Conservation (phyloP, 2,888 invertebrate genomes). For the Pyrocoelia pectoralis region DNA sequence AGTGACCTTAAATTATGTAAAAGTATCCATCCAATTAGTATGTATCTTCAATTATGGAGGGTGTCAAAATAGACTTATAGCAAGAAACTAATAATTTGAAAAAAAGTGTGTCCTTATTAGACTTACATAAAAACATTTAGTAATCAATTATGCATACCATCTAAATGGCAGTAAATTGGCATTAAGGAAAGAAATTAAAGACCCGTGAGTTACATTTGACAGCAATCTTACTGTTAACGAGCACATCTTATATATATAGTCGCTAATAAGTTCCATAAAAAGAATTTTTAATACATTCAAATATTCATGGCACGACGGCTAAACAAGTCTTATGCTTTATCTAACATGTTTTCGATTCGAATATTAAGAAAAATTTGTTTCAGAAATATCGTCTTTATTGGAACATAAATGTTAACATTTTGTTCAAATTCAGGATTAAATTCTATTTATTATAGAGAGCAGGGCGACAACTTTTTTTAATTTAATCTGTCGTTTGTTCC, state of each 20-base stretch:
- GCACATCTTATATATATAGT: neutral
- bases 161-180: constrained; percentile 12
- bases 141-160: constrained; percentile 8
- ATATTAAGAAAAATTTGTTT: no score
- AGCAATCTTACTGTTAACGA: constrained; percentile 11
- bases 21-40: neutral
- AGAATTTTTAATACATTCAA: neutral
- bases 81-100: constrained; percentile 2
- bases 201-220: constrained; percentile 11
- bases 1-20: constrained; percentile 10
- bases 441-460: no score
- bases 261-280: neutral
- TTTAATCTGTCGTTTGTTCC: no score
- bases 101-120: constrained; percentile 3
- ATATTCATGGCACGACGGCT: constrained; percentile 1
- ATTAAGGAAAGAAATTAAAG: constrained; percentile 1
- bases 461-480: no score
- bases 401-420: no score
- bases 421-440: no score
- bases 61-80: constrained; percentile 6
- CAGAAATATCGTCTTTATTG: no score
- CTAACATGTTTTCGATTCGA: no score
- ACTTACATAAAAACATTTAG: constrained; percentile 8
- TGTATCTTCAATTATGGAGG: neutral
- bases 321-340: neutral